Percentiles rank a stretch among this genome's conserved stretches.
Conservation (phyloP, 1,140 invertebrate genomes). For the Neodiprion lecontei region DNA sequence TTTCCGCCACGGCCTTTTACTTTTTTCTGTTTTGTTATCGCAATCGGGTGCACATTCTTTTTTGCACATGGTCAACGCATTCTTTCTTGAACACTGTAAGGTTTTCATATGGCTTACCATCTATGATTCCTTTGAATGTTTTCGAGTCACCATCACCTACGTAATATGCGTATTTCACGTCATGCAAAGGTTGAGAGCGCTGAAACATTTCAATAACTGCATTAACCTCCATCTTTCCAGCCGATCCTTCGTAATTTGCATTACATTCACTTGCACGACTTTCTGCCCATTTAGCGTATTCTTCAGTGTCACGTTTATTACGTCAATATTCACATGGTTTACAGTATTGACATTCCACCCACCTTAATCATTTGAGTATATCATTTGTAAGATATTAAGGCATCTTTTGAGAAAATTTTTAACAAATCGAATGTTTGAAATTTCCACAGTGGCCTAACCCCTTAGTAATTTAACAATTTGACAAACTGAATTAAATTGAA, state of each 20-base stretch:
- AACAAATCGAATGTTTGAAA: too few relatives aligned
- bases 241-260: constrained; percentile 16
- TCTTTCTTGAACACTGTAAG: constrained; percentile 26
- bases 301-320: background rate
- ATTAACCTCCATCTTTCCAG: constrained; percentile 13
- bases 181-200: constrained; percentile 18
- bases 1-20: background rate
- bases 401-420: too few relatives aligned
- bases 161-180: constrained; percentile 29
- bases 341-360: background rate
- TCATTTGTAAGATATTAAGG: background rate
- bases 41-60: constrained; percentile 31
- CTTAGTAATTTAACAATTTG: too few relatives aligned
- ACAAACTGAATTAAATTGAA: too few relatives aligned
- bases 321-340: background rate
- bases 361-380: constrained; percentile 13
- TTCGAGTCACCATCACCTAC: constrained; percentile 32
- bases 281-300: constrained; percentile 13
- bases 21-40: background rate
- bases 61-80: constrained; percentile 37
- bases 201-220: constrained; percentile 29
- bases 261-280: constrained; percentile 17
- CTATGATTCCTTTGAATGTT: background rate
- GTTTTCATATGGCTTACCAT: background rate
- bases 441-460: too few relatives aligned